Base-by-base conservation (phyloP, 2,113 vertebrate genomes). In the Gasterosteus aculeatus region DNA sequence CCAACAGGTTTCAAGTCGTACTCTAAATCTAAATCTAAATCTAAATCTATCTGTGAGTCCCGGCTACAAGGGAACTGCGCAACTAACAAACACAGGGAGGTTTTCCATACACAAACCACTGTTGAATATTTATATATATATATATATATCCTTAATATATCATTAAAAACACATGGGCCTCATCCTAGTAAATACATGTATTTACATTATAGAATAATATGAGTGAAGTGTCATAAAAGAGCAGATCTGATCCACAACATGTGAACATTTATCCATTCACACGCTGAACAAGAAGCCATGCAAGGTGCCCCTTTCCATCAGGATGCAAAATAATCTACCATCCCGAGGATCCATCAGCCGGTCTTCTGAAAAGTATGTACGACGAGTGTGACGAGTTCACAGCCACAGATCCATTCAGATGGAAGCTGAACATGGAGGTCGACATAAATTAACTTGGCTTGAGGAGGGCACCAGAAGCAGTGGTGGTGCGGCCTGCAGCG, bases 21-120 rank as follows among this genome's bases (percentile, higher is more conserved):
- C 16, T 69, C 66, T 44, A 53, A 53, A 67, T 53, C 12, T 2
- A 31, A n/a, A n/a, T n/a, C n/a, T n/a, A n/a, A n/a, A n/a, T 69
- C 66, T 44, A 53, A 53, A 67, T 53, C 12, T 2, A 31, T 10
- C n/a, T 54, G 51, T 54, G 44, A 46, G 4, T 46, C 44, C 46
- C 1, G 44, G 8, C 22, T 42, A 7, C 12, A 15, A 18, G 42
- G 29, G 1, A 44, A 19, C 35, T n/a, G 3, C 39, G 42, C 1
- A 4, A 11, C n/a, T 19, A n/a, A 54, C 4, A 4, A 54, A 57
- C 16, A 47, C 56, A 18, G 6, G 16, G 4, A 46, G 1, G 5
- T 46, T 42, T 10, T 15, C 16, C 16, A 42, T n/a, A 42, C 56
- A 42, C 19, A 71, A 49, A 71, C 29, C 56, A 22, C 33, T 3